phyloP scores from a whole-genome alignment of 2,888 invertebrate genomes.

The Cerceris rybyensis region DNA sequence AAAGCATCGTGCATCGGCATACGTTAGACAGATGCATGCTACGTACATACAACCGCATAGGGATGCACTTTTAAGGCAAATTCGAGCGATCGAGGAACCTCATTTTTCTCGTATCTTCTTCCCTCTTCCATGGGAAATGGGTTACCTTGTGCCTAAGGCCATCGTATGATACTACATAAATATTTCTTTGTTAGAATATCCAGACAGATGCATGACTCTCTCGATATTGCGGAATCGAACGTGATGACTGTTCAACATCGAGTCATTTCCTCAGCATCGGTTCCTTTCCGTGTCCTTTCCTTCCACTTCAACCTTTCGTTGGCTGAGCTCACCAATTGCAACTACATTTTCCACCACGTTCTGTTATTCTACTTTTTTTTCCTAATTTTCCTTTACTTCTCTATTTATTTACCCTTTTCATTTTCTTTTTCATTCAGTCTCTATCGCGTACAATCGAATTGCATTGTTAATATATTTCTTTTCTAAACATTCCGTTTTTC shows the following conservation, averaged over 20 bases:
- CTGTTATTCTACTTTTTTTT: background rate
- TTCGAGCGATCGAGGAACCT: conserved; percentile 18
- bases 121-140: background rate
- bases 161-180: conserved; percentile 23
- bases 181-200: conserved; percentile 54
- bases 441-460: background rate
- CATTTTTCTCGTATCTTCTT: conserved; percentile 9
- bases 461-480: no score
- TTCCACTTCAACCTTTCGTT: no score
- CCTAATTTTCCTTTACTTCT: background rate
- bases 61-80: conserved; percentile 16
- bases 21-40: conserved; percentile 19
- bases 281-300: no score
- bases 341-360: background rate
- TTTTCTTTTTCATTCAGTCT: background rate
- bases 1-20: conserved; percentile 22
- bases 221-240: background rate
- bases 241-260: background rate
- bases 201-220: conserved; percentile 53
- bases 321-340: no score
- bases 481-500: no score
- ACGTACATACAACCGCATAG: background rate
- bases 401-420: background rate
- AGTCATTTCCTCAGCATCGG: background rate
- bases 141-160: background rate